Conservation (phyloP, 2,888 invertebrate species). For the Dynastes grantii region DNA sequence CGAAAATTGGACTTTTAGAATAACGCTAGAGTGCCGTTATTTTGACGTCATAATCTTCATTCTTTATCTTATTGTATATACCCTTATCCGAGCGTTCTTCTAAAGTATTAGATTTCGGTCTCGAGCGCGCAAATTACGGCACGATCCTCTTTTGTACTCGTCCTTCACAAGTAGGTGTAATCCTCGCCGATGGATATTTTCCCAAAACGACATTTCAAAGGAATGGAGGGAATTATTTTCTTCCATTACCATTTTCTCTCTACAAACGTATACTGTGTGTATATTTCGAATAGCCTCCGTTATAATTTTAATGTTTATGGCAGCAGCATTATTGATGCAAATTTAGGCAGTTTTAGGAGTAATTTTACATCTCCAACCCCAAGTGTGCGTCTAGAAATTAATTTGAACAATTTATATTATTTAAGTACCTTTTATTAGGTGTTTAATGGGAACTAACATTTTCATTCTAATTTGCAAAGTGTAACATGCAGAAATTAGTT, state of each 20-base stretch:
- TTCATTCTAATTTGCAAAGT: no score
- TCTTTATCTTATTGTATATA: slow-evolving; percentile 8
- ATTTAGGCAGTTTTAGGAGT: no score
- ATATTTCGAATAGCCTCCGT: no score
- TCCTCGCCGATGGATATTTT: background rate
- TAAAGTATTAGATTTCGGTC: background rate
- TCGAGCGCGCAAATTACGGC: background rate
- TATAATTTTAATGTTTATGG: no score
- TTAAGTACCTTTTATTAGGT: no score
- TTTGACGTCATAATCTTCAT: slow-evolving; percentile 13
- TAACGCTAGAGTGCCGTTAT: slow-evolving; percentile 24
- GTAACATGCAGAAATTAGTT: no score
- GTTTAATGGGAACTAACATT: no score
- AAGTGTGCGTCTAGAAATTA: no score
- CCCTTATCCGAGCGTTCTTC: background rate
- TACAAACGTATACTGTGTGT: no score
- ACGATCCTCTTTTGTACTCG: background rate
- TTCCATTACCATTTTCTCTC: background rate
- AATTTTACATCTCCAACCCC: no score
- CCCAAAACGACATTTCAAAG: background rate
- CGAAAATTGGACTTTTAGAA: slow-evolving; percentile 43
- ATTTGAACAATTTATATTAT: no score
- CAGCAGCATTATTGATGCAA: no score
- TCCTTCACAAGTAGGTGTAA: background rate
- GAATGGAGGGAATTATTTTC: slow-evolving; percentile 17